Evolutionary conservation across 2,113 vertebrate genomes (phyloP).

Genomic region (Podocnemis expansa): DNA sequence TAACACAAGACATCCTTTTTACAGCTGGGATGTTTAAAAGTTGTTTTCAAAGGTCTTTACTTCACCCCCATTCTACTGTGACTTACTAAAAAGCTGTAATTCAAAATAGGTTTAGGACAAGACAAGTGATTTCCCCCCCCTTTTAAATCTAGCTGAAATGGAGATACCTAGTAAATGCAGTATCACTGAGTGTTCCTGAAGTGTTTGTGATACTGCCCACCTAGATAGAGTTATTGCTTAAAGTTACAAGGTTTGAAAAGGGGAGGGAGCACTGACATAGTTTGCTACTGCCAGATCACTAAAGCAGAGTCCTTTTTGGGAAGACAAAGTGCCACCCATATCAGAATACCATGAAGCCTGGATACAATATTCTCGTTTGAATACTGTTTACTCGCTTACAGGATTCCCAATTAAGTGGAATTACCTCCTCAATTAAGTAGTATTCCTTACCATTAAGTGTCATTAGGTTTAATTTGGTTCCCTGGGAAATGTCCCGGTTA

Average conservation of each 20-base stretch:
- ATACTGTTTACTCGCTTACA: slow-evolving; percentile 70
- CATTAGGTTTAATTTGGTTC: slow-evolving; percentile 79
- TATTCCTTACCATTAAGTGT: slow-evolving; percentile 73
- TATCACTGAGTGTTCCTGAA: not conserved
- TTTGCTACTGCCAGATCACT: too few relatives aligned
- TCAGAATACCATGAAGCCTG: slow-evolving; percentile 53
- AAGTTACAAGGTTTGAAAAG: slow-evolving; percentile 47
- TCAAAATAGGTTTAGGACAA: not conserved
- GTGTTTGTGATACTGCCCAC: not conserved
- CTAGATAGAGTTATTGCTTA: not conserved
- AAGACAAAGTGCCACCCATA: slow-evolving; percentile 52
- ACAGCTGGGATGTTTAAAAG: not conserved
- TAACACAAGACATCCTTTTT: not conserved
- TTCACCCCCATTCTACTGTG: not conserved
- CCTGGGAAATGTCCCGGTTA: slow-evolving; percentile 74
- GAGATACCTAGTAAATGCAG: not conserved
- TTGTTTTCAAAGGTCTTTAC: not conserved
- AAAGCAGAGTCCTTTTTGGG: slow-evolving; percentile 45
- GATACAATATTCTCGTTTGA: slow-evolving; percentile 70
- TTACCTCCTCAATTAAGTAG: slow-evolving; percentile 76
- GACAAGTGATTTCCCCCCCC: not conserved
- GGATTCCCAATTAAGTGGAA: slow-evolving; percentile 76
- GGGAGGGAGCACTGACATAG: too few relatives aligned
- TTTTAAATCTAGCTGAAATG: not conserved
- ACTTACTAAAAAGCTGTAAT: not conserved